Base-by-base conservation (phyloP, 1,140 invertebrate species). In the Ridgeia piscesae region DNA sequence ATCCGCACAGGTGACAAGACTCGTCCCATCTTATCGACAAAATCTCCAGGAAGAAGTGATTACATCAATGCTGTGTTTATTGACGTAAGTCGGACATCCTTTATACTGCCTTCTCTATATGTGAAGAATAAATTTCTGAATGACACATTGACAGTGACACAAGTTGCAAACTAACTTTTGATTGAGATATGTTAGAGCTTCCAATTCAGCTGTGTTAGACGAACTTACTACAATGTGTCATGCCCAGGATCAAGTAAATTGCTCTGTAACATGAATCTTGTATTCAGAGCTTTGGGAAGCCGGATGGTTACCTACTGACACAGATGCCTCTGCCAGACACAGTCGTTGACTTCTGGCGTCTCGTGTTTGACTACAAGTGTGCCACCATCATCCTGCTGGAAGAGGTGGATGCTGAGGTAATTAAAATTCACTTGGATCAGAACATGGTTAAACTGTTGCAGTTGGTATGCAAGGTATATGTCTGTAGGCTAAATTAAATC, bases 261-360 rank as follows among this genome's bases (percentile, higher is more conserved):
- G 58, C 11, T 77, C 27, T 77, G 11, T 17, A 4, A 77, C 58
- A 21, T 77, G 58, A 77, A 21, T 77, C 58, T 31, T 77, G 58
- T 77, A 77, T 94, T 88, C 91, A 96, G 96, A 95, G 96, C 90
- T 96, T 96, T 93, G 95, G 94, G 9, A 94, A 95, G 48, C 93
- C 94, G 91, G 94, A 95, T 93, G 94, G 94, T 33, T 96, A 95
- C 90, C 94, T 96, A 89, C 95, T 96, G 6, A 96, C 96, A 35
- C 96, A 96, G 94, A 95, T 96, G 94, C 95, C 95, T 48, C 93
- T 96, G 35, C 95, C 95, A 1, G 94, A 94, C 35, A 96, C 95
- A 33, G 94, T 96, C 42, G 95, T 94, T 50, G 95, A 96, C 92
- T 95, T 96, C 93, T 96, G 95, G 95, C 92, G 95, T 88, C 94